phyloP scores from a whole-genome alignment of 2,797 vertebrate species.

The Ptychobarbus kaznakovi region DNA sequence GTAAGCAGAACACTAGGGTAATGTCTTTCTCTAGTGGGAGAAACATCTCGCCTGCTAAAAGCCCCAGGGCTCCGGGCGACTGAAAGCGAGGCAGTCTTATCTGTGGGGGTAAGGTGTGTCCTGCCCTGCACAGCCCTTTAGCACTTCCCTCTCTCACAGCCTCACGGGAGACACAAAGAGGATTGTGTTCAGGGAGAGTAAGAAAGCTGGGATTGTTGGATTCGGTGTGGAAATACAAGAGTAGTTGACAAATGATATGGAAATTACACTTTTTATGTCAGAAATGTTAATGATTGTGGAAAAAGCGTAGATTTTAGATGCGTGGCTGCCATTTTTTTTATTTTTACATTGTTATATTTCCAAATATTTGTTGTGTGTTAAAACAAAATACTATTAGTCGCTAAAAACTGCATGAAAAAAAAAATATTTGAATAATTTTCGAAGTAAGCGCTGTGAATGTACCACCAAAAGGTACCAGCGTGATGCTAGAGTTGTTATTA shows the following conservation, averaged over 20 bases:
- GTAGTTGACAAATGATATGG: neutral
- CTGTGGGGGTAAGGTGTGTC: constrained; percentile 60
- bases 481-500: neutral
- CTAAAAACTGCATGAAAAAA: neutral
- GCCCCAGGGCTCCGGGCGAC: constrained; percentile 39
- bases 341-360: too few relatives aligned
- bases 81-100: constrained; percentile 59
- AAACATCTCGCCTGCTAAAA: constrained; percentile 28
- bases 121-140: constrained; percentile 45
- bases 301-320: constrained; percentile 1
- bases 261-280: neutral
- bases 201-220: constrained; percentile 9
- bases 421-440: neutral
- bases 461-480: neutral
- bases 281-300: neutral
- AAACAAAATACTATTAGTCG: neutral
- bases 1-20: constrained; percentile 38
- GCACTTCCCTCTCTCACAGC: constrained; percentile 39
- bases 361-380: neutral
- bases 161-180: constrained; percentile 24
- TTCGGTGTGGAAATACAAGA: neutral
- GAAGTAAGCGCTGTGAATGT: neutral
- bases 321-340: neutral
- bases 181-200: constrained; percentile 19
- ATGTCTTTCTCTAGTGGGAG: constrained; percentile 52